phyloP scores from a whole-genome alignment of 2,888 invertebrate genomes.

The Helicoverpa assulta region DNA sequence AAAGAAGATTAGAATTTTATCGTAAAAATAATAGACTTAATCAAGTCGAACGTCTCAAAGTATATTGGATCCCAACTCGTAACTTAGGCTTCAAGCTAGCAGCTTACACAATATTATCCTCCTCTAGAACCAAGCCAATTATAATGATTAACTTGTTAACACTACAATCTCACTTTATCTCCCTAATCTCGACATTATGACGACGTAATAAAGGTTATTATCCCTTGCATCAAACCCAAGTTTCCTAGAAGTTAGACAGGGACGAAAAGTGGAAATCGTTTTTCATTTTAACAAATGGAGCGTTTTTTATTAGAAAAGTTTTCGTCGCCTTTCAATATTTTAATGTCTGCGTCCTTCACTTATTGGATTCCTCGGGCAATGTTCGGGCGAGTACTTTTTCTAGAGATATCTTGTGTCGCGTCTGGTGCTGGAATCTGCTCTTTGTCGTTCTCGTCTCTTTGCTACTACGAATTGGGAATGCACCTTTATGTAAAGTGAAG shows the following conservation, averaged over 20 bases:
- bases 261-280: conserved; percentile 70
- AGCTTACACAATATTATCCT: conserved; percentile 37
- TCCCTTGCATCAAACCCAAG: conserved; percentile 37
- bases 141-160: conserved; percentile 45
- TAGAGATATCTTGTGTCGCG: conserved; percentile 42
- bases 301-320: conserved; percentile 82
- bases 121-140: conserved; percentile 27
- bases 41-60: conserved; percentile 3
- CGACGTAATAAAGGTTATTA: conserved; percentile 41
- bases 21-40: conserved; percentile 5
- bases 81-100: conserved; percentile 22
- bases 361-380: conserved; percentile 72
- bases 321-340: conserved; percentile 78
- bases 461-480: not conserved
- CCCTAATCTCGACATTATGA: conserved; percentile 44
- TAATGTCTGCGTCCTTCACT: conserved; percentile 69
- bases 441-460: conserved; percentile 24
- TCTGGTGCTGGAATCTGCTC: conserved; percentile 4
- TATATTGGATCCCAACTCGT: conserved; percentile 27
- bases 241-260: conserved; percentile 51
- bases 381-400: conserved; percentile 46
- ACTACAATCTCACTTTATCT: conserved; percentile 24
- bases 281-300: conserved; percentile 80
- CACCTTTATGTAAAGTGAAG: not conserved
- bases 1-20: conserved; percentile 2